Base-by-base conservation (phyloP, 2,888 invertebrate species). In the Gymnosoma rotundatum region DNA sequence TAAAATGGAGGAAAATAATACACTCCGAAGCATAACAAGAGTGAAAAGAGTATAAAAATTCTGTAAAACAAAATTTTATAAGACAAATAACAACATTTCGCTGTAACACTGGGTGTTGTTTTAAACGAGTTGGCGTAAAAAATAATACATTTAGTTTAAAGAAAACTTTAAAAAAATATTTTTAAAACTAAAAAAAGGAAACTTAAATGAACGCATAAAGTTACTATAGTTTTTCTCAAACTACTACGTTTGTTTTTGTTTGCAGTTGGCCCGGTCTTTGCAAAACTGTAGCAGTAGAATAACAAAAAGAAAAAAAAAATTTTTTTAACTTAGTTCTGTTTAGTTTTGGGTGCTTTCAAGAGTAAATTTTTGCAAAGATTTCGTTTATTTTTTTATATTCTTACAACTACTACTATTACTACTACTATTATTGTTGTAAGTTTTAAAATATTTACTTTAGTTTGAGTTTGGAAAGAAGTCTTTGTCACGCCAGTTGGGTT, bases 361-460 rank as follows among this genome's bases (percentile, higher is more conserved):
- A 74, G 64, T 56, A 74, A 74, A 74, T 74, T 74, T 32, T 74
- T 48, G 4, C 16, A 25, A 54, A 5, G 50, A 52, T 52, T 38
- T 42, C 3, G 32, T 32, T 54, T 63, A 16, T 38, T 36, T 18
- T 14, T 50, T 38, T 36, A 21, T 60, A n/a, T 32, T 45, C 18
- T 72, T 61, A 18, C 32, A n/a, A 36, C 20, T 61, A 18, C 32
- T 12, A 36, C 20, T n/a, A n/a, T n/a, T n/a, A 32, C 25, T 32
- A 32, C 5, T 48, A 8, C 20, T 63, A 45, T 54, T 69, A 12
- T 61, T 72, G 60, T 61, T 60, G 36, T 38, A 61, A 12, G 56
- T 56, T 72, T 61, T 72, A 20, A 72, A 72, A 72, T 72, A 61
- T 60, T 72, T 72, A 36, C 60, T 61, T 61, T 36, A 32, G 58